These are phyloP conservation scores for Lasioglossum pauxillum DNA, from an alignment of 2,888 invertebrate species.

Conservation along the genomic window DNA sequence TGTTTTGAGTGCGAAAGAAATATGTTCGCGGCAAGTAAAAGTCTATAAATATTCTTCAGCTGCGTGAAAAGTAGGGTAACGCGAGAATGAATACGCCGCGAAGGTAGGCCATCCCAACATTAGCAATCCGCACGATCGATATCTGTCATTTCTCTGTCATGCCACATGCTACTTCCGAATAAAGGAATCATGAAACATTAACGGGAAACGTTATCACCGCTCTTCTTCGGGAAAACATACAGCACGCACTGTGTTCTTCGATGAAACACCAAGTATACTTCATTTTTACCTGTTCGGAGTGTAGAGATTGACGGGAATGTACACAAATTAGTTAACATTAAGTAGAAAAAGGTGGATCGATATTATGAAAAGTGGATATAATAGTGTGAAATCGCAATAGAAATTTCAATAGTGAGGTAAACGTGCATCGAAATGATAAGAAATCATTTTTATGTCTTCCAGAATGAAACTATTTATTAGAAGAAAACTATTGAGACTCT, in stretches of 20 bases:
- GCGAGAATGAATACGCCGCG: conserved; percentile 48
- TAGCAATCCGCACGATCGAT: conserved; percentile 54
- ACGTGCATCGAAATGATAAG: not conserved
- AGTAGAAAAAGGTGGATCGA: not conserved
- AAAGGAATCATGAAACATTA: conserved; percentile 44
- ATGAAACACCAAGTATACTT: not conserved
- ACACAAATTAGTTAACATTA: not conserved
- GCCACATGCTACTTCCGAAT: conserved; percentile 14
- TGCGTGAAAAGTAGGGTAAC: conserved; percentile 62
- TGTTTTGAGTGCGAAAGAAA: conserved; percentile 41
- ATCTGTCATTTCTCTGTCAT: conserved; percentile 40
- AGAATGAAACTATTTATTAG: not conserved
- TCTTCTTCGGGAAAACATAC: not conserved
- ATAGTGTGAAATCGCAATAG: not conserved
- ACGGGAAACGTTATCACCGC: not conserved
- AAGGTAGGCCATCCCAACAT: conserved; percentile 49
- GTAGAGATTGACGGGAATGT: not conserved
- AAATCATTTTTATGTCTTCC: not conserved
- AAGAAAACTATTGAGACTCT: not conserved
- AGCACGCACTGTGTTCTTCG: not conserved
- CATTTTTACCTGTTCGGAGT: not conserved
- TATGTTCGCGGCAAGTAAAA: conserved; percentile 32
- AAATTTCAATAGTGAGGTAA: not conserved
- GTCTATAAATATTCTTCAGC: conserved; percentile 61
- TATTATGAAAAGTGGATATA: not conserved